Conservation (phyloP, 1,140 invertebrate species). For the Saxidomus purpurata region DNA sequence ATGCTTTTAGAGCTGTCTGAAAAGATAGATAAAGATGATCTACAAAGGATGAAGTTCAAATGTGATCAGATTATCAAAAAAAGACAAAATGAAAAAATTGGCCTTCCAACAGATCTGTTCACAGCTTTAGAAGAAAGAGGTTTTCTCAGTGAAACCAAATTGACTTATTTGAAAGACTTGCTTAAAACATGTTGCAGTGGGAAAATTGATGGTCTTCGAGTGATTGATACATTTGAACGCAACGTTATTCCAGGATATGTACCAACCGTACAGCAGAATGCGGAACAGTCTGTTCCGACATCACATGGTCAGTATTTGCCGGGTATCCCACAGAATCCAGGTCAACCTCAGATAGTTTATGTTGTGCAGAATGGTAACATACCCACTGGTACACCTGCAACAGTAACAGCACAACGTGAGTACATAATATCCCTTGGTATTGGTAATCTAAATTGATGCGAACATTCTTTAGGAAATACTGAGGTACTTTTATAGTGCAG, state of each 20-base stretch:
- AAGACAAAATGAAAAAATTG: constrained; percentile 71
- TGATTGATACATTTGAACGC: constrained; percentile 68
- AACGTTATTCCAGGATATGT: neutral
- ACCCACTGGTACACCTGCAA: neutral
- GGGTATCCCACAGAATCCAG: neutral
- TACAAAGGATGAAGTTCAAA: constrained; percentile 71
- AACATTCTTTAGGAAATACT: too few species aligned
- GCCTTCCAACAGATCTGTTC: constrained; percentile 67
- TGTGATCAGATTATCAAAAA: constrained; percentile 72
- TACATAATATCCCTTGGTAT: too few species aligned
- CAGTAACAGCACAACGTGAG: neutral
- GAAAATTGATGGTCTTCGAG: constrained; percentile 64
- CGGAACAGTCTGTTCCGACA: neutral
- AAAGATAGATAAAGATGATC: constrained; percentile 57
- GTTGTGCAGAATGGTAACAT: neutral
- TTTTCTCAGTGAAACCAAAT: constrained; percentile 57
- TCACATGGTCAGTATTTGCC: neutral
- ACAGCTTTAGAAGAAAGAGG: constrained; percentile 73
- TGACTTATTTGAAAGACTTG: constrained; percentile 68
- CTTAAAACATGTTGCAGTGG: constrained; percentile 68
- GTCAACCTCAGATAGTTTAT: constrained; percentile 22
- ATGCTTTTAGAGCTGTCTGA: constrained; percentile 16
- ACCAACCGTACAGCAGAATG: neutral
- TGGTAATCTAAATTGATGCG: too few species aligned
- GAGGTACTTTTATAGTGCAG: too few species aligned